Conservation (phyloP, 2,797 vertebrate genomes). For the Rhincodon typus region DNA sequence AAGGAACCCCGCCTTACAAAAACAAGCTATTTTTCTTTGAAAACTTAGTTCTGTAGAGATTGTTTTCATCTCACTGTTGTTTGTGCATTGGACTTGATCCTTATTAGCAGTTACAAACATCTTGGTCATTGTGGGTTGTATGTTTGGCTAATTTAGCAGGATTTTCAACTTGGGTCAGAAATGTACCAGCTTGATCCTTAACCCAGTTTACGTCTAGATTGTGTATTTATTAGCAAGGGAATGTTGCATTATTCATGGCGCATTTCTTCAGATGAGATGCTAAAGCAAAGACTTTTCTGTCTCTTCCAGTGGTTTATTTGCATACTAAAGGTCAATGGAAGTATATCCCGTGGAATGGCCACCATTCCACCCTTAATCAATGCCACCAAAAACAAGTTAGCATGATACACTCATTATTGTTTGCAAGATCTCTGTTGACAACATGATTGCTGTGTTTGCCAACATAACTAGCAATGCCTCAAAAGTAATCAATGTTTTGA, state of each 20-base stretch:
- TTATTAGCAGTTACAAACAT: neutral
- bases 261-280: neutral
- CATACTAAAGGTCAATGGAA: neutral
- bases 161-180: neutral
- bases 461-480: neutral
- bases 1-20: neutral
- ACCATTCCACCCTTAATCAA: neutral
- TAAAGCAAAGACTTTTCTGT: neutral
- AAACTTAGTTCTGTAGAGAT: too few relatives aligned
- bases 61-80: neutral
- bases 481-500: neutral
- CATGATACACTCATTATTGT: neutral
- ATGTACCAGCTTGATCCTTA: neutral
- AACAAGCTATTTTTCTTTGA: neutral
- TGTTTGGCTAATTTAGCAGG: neutral
- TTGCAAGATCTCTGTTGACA: neutral
- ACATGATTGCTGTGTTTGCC: neutral
- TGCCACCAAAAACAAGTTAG: neutral
- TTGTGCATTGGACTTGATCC: neutral
- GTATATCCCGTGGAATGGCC: neutral
- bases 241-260: neutral
- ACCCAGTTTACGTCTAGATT: neutral
- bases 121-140: neutral
- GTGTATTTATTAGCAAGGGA: neutral
- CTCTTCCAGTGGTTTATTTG: neutral